phyloP scores from a whole-genome alignment of 2,797 vertebrate genomes.

The Threskiornis aethiopicus region DNA sequence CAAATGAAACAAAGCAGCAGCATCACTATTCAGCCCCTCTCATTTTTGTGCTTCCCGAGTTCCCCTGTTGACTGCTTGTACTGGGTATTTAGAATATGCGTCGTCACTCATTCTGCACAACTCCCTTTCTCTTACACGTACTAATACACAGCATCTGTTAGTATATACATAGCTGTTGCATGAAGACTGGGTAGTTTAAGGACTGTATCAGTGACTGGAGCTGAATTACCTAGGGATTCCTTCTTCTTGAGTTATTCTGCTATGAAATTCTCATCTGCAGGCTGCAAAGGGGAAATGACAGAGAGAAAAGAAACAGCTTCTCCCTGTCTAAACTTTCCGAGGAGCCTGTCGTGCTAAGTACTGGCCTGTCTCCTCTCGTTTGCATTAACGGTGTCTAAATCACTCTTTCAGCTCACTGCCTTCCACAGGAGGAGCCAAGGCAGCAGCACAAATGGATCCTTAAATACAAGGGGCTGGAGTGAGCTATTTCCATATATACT shows the following conservation, averaged over 20 bases:
- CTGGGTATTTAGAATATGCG: neutral
- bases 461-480: neutral
- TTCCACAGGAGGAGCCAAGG: constrained; percentile 30
- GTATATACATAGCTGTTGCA: neutral
- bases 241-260: constrained; percentile 50
- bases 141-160: neutral
- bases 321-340: constrained; percentile 64
- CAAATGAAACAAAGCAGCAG: neutral
- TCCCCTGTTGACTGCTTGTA: neutral
- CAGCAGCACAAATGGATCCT: neutral
- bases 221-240: constrained; percentile 37
- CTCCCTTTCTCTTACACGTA: accelerated
- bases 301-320: constrained; percentile 65
- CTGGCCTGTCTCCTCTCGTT: constrained; percentile 64
- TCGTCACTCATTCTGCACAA: neutral
- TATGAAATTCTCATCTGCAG: constrained; percentile 59
- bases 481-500: neutral
- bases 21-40: neutral
- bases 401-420: constrained; percentile 45
- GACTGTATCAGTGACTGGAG: neutral
- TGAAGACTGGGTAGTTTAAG: constrained; percentile 1
- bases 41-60: neutral
- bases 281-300: constrained; percentile 47
- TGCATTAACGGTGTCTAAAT: constrained; percentile 54
- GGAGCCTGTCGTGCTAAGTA: constrained; percentile 38